Percentiles rank a stretch among this genome's conserved stretches.
Evolutionary conservation across 2,113 vertebrate genomes (phyloP).

Genomic region (Nerophis ophidion): DNA sequence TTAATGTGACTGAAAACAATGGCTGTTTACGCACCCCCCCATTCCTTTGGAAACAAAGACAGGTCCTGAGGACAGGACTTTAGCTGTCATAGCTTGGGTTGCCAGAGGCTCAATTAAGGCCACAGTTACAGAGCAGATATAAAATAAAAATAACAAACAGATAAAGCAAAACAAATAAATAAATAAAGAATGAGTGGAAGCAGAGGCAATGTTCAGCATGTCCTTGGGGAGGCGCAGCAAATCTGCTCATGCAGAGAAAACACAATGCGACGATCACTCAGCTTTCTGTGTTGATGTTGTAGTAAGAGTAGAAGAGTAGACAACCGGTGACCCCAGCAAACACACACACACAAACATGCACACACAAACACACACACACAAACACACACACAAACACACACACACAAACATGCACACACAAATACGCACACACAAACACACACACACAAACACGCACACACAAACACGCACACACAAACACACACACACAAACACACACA

Average conservation of each 20-base stretch:
- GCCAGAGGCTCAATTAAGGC: conserved; percentile 47
- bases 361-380: conserved; percentile 3
- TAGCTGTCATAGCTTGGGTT: conserved; percentile 53
- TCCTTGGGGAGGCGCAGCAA: conserved; percentile 29
- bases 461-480: conserved; percentile 1
- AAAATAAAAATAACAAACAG: conserved; percentile 7
- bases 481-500: conserved; percentile 9
- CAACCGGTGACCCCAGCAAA: conserved; percentile 18
- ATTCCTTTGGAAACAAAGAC: no score
- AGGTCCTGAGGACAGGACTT: conserved; percentile 32
- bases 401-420: conserved; percentile 16
- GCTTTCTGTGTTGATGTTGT: conserved; percentile 15
- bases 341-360: conserved; percentile 7
- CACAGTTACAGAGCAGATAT: conserved; percentile 19
- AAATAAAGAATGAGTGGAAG: conserved; percentile 19
- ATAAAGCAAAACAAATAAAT: not conserved
- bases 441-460: conserved; percentile 8
- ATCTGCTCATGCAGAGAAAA: conserved; percentile 34
- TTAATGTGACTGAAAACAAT: no score
- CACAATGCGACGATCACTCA: conserved; percentile 34
- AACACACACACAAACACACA: not conserved
- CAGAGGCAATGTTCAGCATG: conserved; percentile 27
- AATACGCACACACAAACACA: not conserved
- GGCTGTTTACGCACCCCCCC: no score
- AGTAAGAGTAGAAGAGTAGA: conserved; percentile 24